Evolutionary conservation across 2,888 invertebrate genomes (phyloP).

Genomic region (Erebia epiphron): DNA sequence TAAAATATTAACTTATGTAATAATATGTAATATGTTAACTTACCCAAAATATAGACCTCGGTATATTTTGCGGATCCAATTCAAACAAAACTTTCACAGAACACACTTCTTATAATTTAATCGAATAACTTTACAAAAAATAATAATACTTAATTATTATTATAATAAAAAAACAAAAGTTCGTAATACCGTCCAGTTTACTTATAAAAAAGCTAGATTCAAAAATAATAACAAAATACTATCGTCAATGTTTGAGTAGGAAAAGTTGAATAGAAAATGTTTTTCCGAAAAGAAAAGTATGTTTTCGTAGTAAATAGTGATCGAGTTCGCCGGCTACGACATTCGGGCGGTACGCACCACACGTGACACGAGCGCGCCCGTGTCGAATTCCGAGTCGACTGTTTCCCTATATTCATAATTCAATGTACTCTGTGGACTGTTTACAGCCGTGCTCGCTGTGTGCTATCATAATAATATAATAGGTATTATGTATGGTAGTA

Average conservation of each 20-base stretch:
- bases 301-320: not conserved
- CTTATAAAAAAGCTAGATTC: not conserved
- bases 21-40: not conserved
- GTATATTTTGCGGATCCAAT: slow-evolving; percentile 12
- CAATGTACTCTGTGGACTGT: no score
- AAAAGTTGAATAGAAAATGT: not conserved
- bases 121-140: no score
- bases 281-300: not conserved
- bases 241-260: not conserved
- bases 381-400: slow-evolving; percentile 11
- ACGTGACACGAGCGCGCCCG: slow-evolving; percentile 5
- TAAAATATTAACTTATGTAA: no score
- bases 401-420: no score
- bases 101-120: not conserved
- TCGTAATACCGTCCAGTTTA: not conserved
- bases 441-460: not conserved
- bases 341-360: not conserved
- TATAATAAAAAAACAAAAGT: not conserved
- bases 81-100: slow-evolving; percentile 7
- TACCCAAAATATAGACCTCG: slow-evolving; percentile 1
- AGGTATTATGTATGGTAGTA: no score
- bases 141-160: no score
- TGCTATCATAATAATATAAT: no score
- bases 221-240: not conserved
- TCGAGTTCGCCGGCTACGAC: not conserved